Evolutionary conservation across 2,797 vertebrate species (phyloP).

Genomic region (Poeciliopsis turneri): DNA sequence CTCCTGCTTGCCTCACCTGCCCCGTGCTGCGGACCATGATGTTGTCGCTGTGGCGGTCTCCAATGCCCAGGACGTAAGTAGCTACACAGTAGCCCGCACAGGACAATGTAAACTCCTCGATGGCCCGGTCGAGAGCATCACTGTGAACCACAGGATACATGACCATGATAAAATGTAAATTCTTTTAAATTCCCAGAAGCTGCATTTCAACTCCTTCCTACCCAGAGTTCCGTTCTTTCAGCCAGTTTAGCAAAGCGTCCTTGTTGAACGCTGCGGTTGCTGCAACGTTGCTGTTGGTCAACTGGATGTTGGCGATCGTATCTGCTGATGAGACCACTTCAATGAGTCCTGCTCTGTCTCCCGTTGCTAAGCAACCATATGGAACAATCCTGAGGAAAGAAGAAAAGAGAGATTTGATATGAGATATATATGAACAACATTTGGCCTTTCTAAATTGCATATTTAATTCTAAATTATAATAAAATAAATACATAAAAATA

Average conservation of each 20-base stretch:
- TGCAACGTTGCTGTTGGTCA: slow-evolving; percentile 96
- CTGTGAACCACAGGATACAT: slow-evolving; percentile 66
- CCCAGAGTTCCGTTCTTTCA: slow-evolving; percentile 97
- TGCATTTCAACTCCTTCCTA: slow-evolving; percentile 56
- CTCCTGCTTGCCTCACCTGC: slow-evolving; percentile 83
- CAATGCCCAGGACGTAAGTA: slow-evolving; percentile 98
- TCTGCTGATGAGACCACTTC: slow-evolving; percentile 95
- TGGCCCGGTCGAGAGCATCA: slow-evolving; percentile 94
- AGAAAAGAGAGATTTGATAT: neutral
- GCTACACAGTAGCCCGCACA: slow-evolving; percentile 99
- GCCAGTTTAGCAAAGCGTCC: slow-evolving; percentile 97
- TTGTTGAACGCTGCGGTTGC: slow-evolving; percentile 98
- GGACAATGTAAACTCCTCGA: slow-evolving; percentile 97
- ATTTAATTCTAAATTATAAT: too few relatives aligned
- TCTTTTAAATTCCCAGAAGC: too few relatives aligned
- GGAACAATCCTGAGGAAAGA: slow-evolving; percentile 87
- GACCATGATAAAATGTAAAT: neutral
- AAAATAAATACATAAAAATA: too few relatives aligned
- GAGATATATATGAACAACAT: too few relatives aligned
- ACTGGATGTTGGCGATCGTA: slow-evolving; percentile 98
- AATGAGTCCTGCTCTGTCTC: slow-evolving; percentile 94
- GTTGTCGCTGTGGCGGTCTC: slow-evolving; percentile 98
- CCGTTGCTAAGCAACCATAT: slow-evolving; percentile 98
- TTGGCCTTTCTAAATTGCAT: too few relatives aligned
- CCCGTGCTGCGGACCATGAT: slow-evolving; percentile 99